A percentile compares a stretch with the other conserved stretches of the same genome.
Evolutionary conservation across 1,140 invertebrate genomes (phyloP).

Genomic region (Paralvinella palmiformis): DNA sequence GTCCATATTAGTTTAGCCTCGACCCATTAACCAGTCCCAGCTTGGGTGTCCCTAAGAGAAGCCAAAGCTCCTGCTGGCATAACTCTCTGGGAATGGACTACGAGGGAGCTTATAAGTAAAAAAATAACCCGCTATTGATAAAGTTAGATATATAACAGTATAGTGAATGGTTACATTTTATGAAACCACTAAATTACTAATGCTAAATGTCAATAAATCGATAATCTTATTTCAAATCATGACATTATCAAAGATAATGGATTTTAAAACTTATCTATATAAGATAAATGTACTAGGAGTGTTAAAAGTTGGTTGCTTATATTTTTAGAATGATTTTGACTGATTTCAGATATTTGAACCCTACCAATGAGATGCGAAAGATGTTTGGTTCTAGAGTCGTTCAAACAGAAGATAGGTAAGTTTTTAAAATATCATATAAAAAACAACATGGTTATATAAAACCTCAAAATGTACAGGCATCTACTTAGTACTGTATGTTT

Average conservation of each 20-base stretch:
- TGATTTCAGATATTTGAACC: conserved; percentile 66
- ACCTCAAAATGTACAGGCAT: no score
- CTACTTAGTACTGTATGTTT: no score
- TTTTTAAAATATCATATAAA: no score
- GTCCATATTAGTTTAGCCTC: no score
- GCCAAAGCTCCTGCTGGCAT: no score
- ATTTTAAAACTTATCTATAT: not conserved
- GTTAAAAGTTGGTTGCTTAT: not conserved
- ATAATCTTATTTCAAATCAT: not conserved
- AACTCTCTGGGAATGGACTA: no score
- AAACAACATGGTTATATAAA: no score
- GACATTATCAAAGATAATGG: not conserved
- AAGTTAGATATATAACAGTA: no score
- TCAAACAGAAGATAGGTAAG: conserved; percentile 60
- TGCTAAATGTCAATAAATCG: not conserved
- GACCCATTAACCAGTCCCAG: no score
- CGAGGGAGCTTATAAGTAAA: no score
- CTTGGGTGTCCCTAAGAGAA: no score
- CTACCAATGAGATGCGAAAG: conserved; percentile 73
- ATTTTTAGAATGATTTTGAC: conserved; percentile 6
- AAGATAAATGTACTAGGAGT: not conserved
- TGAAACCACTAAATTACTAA: not conserved
- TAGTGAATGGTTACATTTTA: not conserved
- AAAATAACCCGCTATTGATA: no score
- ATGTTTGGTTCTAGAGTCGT: conserved; percentile 66